Evolutionary conservation across 2,113 vertebrate genomes (phyloP).

Genomic region (Pygoscelis antarcticus): DNA sequence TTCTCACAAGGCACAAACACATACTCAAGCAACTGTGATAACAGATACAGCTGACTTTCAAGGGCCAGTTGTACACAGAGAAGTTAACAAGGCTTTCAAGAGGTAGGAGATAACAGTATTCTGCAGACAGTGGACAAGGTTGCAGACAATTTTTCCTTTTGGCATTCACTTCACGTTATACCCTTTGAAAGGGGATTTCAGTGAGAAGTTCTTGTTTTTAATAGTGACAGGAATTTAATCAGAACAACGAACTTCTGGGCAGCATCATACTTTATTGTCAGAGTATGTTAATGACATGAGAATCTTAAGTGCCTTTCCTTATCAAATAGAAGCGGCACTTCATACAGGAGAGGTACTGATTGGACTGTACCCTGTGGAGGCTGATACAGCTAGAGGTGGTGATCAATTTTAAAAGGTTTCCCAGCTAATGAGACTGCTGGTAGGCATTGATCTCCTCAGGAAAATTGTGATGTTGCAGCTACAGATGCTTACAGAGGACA

Average conservation of each 20-base stretch:
- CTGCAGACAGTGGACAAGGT: not conserved
- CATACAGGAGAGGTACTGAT: not conserved
- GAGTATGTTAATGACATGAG: not conserved
- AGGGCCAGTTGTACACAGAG: not conserved
- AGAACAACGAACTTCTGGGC: not conserved
- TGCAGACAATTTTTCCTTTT: not conserved
- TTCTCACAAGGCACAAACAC: not conserved
- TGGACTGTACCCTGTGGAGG: not conserved
- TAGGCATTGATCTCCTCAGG: constrained; percentile 30
- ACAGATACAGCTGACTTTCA: not conserved
- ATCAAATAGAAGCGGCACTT: not conserved
- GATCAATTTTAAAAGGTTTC: constrained; percentile 46
- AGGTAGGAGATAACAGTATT: not conserved
- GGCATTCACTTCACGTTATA: not conserved
- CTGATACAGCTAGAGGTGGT: not conserved
- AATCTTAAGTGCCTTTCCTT: not conserved
- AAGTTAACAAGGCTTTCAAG: not conserved
- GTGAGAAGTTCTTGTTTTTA: not conserved
- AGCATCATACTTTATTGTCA: not conserved
- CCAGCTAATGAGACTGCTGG: constrained; percentile 28
- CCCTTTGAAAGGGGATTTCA: not conserved
- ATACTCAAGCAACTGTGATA: not conserved
- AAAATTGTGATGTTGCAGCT: constrained; percentile 21
- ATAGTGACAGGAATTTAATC: not conserved
- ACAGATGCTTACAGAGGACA: not conserved